Evolutionary conservation across 2,888 invertebrate genomes (phyloP).

Genomic region (Thera obeliscata): DNA sequence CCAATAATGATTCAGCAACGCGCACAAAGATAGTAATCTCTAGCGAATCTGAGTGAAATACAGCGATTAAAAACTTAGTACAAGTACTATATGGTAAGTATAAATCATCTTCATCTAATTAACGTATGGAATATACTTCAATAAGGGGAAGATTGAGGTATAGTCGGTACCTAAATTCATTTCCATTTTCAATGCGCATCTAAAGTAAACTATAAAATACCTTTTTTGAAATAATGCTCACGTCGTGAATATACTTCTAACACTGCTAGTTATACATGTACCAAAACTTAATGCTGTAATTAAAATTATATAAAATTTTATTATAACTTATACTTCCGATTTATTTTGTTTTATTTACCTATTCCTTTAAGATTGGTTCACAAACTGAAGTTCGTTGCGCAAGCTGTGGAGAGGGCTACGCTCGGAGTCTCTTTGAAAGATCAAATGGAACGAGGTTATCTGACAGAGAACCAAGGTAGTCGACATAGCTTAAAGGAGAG

Average conservation of each 20-base stretch:
- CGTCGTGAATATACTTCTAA: conserved; percentile 76
- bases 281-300: conserved; percentile 77
- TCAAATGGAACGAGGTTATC: no score
- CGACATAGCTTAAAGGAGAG: no score
- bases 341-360: conserved; percentile 63
- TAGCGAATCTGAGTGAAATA: conserved; percentile 44
- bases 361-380: neutral
- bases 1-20: conserved; percentile 63
- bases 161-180: conserved; percentile 54
- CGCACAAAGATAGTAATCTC: conserved; percentile 68
- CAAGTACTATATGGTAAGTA: conserved; percentile 39
- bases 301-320: conserved; percentile 81
- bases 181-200: conserved; percentile 54
- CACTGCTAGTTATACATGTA: conserved; percentile 81
- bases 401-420: no score
- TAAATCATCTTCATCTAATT: conserved; percentile 47
- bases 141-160: conserved; percentile 83
- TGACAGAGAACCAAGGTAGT: no score
- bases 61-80: conserved; percentile 13
- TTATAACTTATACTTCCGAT: conserved; percentile 83
- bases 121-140: conserved; percentile 69
- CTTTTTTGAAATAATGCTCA: conserved; percentile 74
- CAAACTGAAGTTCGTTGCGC: no score
- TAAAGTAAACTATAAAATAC: conserved; percentile 57
- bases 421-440: no score